Conservation (phyloP, 1,140 invertebrate genomes). For the Aphis craccivora region DNA sequence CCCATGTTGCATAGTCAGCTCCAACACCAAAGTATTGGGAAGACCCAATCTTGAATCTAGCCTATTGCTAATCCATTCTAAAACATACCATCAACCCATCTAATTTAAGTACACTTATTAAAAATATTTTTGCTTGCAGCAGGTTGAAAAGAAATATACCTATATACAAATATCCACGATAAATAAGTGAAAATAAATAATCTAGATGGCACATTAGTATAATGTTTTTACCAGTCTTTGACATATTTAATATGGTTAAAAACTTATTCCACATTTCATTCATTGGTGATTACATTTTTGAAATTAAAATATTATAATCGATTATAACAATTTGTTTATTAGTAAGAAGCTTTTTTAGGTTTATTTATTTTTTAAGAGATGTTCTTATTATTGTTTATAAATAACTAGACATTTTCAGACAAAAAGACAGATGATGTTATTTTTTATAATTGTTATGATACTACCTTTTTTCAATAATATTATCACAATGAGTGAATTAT, state of each 20-base stretch:
- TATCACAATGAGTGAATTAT: not conserved
- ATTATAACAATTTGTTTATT: not conserved
- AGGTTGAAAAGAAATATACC: not conserved
- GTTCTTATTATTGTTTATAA: not conserved
- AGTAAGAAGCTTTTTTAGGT: not conserved
- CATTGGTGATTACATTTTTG: not conserved
- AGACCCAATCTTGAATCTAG: not conserved
- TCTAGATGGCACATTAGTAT: not conserved
- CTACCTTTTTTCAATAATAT: not conserved
- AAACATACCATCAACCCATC: not conserved
- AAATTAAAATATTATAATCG: not conserved
- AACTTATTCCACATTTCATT: not conserved
- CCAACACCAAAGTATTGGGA: conserved; percentile 24
- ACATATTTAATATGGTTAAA: not conserved
- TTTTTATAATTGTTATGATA: not conserved
- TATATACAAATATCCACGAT: not conserved
- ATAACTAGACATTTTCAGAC: not conserved
- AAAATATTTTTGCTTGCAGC: not conserved
- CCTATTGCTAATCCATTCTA: not conserved
- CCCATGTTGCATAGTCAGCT: not conserved
- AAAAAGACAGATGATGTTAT: not conserved
- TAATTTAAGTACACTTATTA: not conserved
- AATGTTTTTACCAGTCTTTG: not conserved
- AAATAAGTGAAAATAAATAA: not conserved
- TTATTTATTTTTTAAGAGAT: not conserved